Base-by-base conservation (phyloP, 1,140 invertebrate genomes). In the Lepeophtheirus salmonis region DNA sequence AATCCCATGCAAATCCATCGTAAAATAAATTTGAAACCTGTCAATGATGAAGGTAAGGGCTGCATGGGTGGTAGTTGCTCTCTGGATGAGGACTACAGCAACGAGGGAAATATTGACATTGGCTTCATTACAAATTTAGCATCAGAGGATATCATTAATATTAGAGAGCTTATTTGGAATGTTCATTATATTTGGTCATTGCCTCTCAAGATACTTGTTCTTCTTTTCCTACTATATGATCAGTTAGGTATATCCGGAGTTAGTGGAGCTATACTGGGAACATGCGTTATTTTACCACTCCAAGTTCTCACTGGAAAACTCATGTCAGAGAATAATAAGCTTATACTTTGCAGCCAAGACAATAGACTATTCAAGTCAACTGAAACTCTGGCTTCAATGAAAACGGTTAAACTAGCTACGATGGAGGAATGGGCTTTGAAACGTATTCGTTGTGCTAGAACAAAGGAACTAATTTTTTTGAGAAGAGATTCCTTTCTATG, bases 121-220 rank as follows among this genome's bases (percentile, higher is more conserved):
- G 83, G 82, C 4, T 75, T 79, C 22, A 76, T 85, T 13, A 81
- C 81, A n/a, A 89, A 89, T 72, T 76, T 88, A 53, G 80, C 87
- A 75, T 80, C 84, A 3, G 82, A 86, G 66, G 86, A 89, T 70
- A 78, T 81, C 0, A 79, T 79, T 25, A 87, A 87, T 67, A 75
- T 89, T 13, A 85, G 88, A 82, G 80, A 81, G 50, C 79, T 86
- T 67, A 81, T 86, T 67, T 84, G 83, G 78, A 83, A 87, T 65
- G 80, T 80, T 52, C 84, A 89, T 73, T 89, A 86, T 66, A 76
- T 82, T 20, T 89, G 86, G 86, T 82, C 84, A 0, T 83, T 87
- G 63, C 86, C 86, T 20, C 69, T 88, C 21, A 88, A 88, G 84
- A 79, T 88, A 64, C 65, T 68, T 0, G 72, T 83, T 13, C 78